A percentile compares a stretch with the other conserved stretches of the same genome.
These are phyloP conservation scores for Remorina albescens DNA, from an alignment of 2,797 vertebrate species.

Conservation along the genomic window DNA sequence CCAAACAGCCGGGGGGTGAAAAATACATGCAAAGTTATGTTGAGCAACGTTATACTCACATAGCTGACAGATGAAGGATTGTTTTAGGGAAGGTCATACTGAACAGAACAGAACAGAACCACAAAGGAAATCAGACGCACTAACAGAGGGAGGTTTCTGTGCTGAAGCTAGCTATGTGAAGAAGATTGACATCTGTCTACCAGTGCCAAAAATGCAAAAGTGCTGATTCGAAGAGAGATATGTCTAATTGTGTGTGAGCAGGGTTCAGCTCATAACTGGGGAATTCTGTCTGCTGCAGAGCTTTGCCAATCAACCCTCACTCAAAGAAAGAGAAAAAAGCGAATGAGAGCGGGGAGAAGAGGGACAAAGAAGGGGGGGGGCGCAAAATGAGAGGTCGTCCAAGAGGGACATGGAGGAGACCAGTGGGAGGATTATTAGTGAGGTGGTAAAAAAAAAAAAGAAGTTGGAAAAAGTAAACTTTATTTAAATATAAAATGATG, in stretches of 20 bases:
- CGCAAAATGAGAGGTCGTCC: slow-evolving; percentile 29
- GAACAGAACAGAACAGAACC: slow-evolving; percentile 57
- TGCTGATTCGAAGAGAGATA: slow-evolving; percentile 71
- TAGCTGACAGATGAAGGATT: slow-evolving; percentile 62
- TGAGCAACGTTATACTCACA: slow-evolving; percentile 55
- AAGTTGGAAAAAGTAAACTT: background rate
- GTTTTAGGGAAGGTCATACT: slow-evolving; percentile 52
- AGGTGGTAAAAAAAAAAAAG: background rate
- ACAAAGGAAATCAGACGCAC: slow-evolving; percentile 70
- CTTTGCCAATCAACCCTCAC: slow-evolving; percentile 43
- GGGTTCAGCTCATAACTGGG: slow-evolving; percentile 56
- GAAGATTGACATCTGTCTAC: slow-evolving; percentile 72
- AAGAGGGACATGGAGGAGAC: slow-evolving; percentile 20
- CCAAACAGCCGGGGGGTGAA: slow-evolving; percentile 36
- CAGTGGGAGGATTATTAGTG: background rate
- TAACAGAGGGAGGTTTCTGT: slow-evolving; percentile 57
- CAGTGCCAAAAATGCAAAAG: slow-evolving; percentile 74
- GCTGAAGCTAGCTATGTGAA: slow-evolving; percentile 50
- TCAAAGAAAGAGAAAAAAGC: slow-evolving; percentile 37
- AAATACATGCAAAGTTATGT: slow-evolving; percentile 46
- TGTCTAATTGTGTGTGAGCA: slow-evolving; percentile 67
- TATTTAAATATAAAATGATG: slow-evolving; percentile 4
- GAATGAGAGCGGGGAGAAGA: background rate
- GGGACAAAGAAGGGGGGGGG: slow-evolving; percentile 7
- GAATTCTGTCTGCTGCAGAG: slow-evolving; percentile 55